Percentiles rank a stretch among this genome's conserved stretches.
phyloP scores from a whole-genome alignment of 2,113 vertebrate genomes.

The Rhea americana region DNA sequence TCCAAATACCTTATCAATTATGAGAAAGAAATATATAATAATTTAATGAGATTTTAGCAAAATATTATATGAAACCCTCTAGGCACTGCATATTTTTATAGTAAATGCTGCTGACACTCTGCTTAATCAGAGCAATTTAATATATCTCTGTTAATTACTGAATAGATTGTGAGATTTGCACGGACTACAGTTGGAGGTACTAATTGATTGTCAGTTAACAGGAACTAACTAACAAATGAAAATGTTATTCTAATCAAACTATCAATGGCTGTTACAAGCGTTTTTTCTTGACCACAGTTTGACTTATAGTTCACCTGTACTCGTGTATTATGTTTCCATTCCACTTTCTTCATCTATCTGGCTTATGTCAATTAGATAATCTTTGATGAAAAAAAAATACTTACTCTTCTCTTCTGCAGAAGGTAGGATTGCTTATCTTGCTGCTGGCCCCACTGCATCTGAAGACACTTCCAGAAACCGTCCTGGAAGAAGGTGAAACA shows the following conservation, averaged over 20 bases:
- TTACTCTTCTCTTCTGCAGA: background rate
- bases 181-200: background rate
- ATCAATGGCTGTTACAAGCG: background rate
- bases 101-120: background rate
- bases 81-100: background rate
- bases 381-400: background rate
- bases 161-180: background rate
- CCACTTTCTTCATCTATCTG: background rate
- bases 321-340: background rate
- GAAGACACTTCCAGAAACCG: background rate
- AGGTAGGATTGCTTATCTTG: background rate
- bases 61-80: background rate
- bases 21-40: background rate
- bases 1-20: background rate
- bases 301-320: background rate
- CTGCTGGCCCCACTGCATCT: background rate
- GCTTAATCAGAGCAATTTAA: background rate
- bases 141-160: background rate
- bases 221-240: background rate
- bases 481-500: background rate
- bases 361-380: fast-evolving
- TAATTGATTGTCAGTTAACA: background rate
- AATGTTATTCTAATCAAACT: background rate
- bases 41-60: background rate
- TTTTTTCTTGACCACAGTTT: background rate